Percentiles rank a stretch among this genome's conserved stretches.
Evolutionary conservation across 1,140 invertebrate genomes (phyloP).

Genomic region (Rhopalosiphum padi): DNA sequence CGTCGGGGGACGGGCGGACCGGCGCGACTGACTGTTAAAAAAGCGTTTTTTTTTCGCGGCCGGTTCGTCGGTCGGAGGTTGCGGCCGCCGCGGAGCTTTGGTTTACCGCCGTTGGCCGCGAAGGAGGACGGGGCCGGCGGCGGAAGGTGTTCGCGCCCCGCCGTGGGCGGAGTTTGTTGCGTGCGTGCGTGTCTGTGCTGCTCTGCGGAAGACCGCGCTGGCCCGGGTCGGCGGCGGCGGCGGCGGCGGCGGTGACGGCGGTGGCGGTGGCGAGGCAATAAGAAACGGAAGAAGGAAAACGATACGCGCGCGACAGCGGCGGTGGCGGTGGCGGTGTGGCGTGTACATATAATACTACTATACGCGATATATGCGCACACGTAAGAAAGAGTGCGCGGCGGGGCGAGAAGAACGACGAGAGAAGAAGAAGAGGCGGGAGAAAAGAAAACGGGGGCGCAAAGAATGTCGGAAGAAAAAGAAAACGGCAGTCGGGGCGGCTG

Average conservation of each 20-base stretch:
- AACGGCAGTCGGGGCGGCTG: not conserved
- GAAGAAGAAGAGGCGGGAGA: conserved; percentile 53
- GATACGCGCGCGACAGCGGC: not conserved
- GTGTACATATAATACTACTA: not conserved
- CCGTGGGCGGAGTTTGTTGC: conserved; percentile 40
- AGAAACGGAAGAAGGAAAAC: conserved; percentile 54
- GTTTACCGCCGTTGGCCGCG: conserved; percentile 50
- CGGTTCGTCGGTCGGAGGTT: conserved; percentile 53
- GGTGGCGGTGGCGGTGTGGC: not conserved
- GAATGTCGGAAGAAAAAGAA: conserved; percentile 52
- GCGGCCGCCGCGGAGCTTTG: conserved; percentile 55
- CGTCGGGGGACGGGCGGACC: conserved; percentile 50
- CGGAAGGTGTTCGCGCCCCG: conserved; percentile 33
- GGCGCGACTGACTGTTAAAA: conserved; percentile 56
- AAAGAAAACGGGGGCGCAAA: conserved; percentile 55
- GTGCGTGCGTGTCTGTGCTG: conserved; percentile 23
- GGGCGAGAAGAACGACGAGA: not conserved
- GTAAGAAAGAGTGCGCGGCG: not conserved
- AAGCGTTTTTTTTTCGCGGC: conserved; percentile 53
- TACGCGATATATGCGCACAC: not conserved
- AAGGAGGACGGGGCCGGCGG: conserved; percentile 41
- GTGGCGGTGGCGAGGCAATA: conserved; percentile 24
- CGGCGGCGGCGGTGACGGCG: not conserved
- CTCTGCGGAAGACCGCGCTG: conserved; percentile 38
- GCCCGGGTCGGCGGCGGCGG: conserved; percentile 43